Evolutionary conservation across 2,888 invertebrate species (phyloP).

Genomic region (Oxytorus armatus): DNA sequence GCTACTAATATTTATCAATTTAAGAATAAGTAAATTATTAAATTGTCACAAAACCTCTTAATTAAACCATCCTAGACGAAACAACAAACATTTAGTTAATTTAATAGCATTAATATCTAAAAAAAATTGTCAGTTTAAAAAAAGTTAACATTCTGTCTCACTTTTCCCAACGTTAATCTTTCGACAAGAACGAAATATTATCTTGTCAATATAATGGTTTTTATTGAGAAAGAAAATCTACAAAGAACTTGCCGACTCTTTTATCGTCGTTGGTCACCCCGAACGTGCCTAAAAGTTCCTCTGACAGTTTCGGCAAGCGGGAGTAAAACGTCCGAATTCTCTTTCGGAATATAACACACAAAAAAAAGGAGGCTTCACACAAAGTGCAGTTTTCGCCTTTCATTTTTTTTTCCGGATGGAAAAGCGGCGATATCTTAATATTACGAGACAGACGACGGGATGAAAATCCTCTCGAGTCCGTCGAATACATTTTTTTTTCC

Average conservation of each 20-base stretch:
- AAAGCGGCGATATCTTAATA: conserved; percentile 50
- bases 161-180: neutral
- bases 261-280: conserved; percentile 24
- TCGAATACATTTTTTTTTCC: conserved; percentile 67
- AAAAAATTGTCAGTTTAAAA: too few relatives aligned
- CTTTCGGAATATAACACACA: neutral
- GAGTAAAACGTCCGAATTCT: conserved; percentile 10
- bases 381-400: conserved; percentile 27
- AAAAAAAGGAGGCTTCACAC: neutral
- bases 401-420: conserved; percentile 40
- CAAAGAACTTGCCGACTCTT: conserved; percentile 54
- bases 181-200: neutral
- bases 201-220: conserved; percentile 7
- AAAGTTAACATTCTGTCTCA: too few relatives aligned
- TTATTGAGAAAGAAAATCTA: conserved; percentile 34
- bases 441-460: conserved; percentile 13
- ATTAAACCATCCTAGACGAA: too few relatives aligned
- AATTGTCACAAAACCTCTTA: too few relatives aligned
- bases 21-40: too few relatives aligned
- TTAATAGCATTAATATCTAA: too few relatives aligned
- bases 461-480: conserved; percentile 34
- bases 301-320: conserved; percentile 14
- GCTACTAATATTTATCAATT: too few relatives aligned
- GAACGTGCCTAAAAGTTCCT: conserved; percentile 27
- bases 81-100: too few relatives aligned